Percentiles rank a stretch among this genome's conserved stretches.
Evolutionary conservation across 1,140 invertebrate species (phyloP).

Genomic region (Triops longicaudatus): DNA sequence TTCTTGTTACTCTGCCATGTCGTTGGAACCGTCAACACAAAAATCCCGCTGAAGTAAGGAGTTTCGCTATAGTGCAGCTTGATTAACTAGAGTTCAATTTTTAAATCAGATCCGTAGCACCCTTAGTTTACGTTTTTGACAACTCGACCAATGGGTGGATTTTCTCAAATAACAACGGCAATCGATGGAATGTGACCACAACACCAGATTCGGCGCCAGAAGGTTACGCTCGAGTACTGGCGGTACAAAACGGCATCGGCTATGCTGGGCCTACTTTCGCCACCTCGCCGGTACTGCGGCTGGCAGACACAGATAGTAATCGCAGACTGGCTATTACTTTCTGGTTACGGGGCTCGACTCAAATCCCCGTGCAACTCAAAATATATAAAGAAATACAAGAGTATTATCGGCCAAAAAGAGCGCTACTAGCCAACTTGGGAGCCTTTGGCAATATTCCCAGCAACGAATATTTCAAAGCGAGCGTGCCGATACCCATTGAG

Average conservation of each 20-base stretch:
- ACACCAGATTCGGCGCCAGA: neutral
- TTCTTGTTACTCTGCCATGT: no score
- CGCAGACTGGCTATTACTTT: neutral
- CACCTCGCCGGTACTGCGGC: neutral
- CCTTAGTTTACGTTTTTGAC: neutral
- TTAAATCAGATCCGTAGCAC: neutral
- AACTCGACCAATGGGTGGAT: neutral
- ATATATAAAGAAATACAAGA: neutral
- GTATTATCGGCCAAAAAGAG: neutral
- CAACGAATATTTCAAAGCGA: neutral
- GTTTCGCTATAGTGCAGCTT: no score
- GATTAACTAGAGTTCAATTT: neutral
- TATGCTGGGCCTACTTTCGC: neutral
- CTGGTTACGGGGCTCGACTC: neutral
- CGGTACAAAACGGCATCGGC: neutral
- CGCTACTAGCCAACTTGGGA: neutral
- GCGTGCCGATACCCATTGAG: neutral
- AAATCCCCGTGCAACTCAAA: neutral
- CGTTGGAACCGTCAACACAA: no score
- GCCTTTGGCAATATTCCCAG: neutral
- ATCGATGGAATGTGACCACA: neutral
- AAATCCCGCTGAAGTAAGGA: no score
- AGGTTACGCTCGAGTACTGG: neutral
- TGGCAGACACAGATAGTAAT: neutral
- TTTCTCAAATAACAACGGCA: neutral